Percentiles rank a stretch among this genome's conserved stretches.
Evolutionary conservation across 2,888 invertebrate genomes (phyloP).

Genomic region (Ornithoptera alexandrae): DNA sequence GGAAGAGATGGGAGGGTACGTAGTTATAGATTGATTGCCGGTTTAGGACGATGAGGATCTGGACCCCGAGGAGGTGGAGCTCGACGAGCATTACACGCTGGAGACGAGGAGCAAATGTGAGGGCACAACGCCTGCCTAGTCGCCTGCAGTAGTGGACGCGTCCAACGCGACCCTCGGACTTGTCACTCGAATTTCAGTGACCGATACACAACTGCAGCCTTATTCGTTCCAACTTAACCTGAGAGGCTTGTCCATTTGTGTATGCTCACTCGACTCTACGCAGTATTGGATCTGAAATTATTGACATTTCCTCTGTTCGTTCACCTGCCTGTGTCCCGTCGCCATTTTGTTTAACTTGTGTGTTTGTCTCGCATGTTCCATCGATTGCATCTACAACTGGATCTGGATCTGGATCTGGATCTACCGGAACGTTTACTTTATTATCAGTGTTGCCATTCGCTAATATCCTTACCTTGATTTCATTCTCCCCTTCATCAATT

Average conservation of each 20-base stretch:
- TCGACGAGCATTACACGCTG: conserved; percentile 92
- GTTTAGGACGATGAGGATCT: conserved; percentile 90
- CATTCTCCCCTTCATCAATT: too few relatives aligned
- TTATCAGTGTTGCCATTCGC: background rate
- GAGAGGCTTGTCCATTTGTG: background rate
- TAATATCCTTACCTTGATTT: too few relatives aligned
- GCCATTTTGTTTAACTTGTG: conserved; percentile 9
- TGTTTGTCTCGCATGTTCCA: conserved; percentile 6
- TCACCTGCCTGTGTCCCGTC: background rate
- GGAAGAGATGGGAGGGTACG: too few relatives aligned
- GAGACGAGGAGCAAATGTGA: conserved; percentile 96
- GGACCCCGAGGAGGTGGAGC: conserved; percentile 92
- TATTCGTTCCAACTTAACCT: background rate
- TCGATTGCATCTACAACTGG: conserved; percentile 4
- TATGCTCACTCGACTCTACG: background rate
- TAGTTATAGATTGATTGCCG: background rate
- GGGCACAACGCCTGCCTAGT: conserved; percentile 47
- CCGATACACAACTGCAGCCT: background rate
- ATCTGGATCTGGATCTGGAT: conserved; percentile 7
- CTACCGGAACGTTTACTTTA: background rate
- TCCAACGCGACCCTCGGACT: conserved; percentile 2
- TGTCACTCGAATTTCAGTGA: conserved; percentile 8
- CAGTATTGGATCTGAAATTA: background rate
- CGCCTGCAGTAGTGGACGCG: conserved; percentile 24
- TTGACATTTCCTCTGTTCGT: background rate